These are phyloP conservation scores for Nothoprocta perdicaria DNA, from an alignment of 2,113 vertebrate species.

Conservation along the genomic window DNA sequence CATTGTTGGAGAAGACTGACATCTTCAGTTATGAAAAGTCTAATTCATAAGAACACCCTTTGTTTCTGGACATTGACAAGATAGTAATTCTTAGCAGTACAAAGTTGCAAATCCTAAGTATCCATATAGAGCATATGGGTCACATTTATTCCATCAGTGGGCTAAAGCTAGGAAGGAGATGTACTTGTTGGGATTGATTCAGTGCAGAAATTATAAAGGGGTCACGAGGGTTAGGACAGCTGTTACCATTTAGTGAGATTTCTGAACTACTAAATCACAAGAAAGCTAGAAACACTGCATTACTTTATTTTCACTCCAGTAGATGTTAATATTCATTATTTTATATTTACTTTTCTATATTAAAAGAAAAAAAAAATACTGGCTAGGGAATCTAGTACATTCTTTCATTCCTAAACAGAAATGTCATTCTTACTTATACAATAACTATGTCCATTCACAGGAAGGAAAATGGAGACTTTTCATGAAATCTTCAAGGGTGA, in stretches of 20 bases:
- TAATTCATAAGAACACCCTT: neutral
- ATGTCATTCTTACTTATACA: neutral
- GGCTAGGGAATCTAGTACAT: neutral
- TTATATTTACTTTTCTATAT: neutral
- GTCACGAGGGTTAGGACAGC: neutral
- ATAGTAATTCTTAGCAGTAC: neutral
- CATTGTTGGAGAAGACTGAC: no score
- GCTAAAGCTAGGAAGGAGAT: neutral
- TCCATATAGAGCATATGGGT: neutral
- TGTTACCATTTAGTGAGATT: neutral
- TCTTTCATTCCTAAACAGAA: neutral
- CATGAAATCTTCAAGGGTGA: neutral
- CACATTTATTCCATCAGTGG: neutral
- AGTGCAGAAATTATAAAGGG: neutral
- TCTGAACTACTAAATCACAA: neutral
- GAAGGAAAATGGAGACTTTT: neutral
- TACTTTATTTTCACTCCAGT: neutral
- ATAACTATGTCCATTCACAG: neutral
- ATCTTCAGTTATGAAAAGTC: neutral
- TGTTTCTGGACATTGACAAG: neutral
- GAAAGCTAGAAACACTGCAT: neutral
- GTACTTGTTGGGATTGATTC: neutral
- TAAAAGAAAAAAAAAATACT: neutral
- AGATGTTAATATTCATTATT: neutral
- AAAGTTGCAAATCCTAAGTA: neutral